A percentile compares a stretch with the other conserved stretches of the same genome.
phyloP scores from a whole-genome alignment of 2,888 invertebrate species.

The Scaptomyza polygonia region DNA sequence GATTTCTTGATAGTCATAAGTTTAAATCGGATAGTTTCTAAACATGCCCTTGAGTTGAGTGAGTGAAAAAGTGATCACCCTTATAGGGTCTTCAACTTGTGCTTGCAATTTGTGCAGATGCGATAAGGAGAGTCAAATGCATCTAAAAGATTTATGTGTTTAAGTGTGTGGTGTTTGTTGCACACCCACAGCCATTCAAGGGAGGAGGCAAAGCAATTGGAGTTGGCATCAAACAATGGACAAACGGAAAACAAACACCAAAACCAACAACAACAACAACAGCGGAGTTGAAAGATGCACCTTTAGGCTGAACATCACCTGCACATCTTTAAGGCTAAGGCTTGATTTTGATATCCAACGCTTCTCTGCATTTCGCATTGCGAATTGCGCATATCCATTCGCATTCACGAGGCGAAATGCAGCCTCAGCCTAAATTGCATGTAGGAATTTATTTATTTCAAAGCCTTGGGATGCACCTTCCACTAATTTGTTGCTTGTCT shows the following conservation, averaged over 20 bases:
- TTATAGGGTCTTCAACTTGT: conserved; percentile 1
- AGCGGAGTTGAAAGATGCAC: conserved; percentile 43
- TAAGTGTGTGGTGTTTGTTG: conserved; percentile 20
- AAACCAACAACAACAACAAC: conserved; percentile 6
- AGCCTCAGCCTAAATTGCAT: conserved; percentile 62
- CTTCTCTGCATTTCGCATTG: conserved; percentile 6
- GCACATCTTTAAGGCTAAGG: conserved; percentile 46
- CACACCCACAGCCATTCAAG: conserved; percentile 59
- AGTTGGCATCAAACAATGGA: conserved; percentile 7
- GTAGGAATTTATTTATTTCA: conserved; percentile 76
- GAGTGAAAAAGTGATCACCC: conserved; percentile 1
- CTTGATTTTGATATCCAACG: conserved; percentile 34
- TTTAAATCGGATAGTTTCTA: background rate
- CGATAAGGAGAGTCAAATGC: conserved; percentile 65
- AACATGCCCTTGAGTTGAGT: conserved; percentile 35
- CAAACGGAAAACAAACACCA: background rate
- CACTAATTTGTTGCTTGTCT: conserved; percentile 67
- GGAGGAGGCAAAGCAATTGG: conserved; percentile 8
- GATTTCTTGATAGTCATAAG: background rate
- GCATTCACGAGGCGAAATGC: conserved; percentile 38
- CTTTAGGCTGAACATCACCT: conserved; percentile 60
- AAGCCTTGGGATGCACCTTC: conserved; percentile 50
- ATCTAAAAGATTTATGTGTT: conserved; percentile 18
- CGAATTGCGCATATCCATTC: conserved; percentile 33
- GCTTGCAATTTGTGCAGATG: conserved; percentile 72